Base-by-base conservation (phyloP, 1,140 invertebrate genomes). In the Formica selysi region DNA sequence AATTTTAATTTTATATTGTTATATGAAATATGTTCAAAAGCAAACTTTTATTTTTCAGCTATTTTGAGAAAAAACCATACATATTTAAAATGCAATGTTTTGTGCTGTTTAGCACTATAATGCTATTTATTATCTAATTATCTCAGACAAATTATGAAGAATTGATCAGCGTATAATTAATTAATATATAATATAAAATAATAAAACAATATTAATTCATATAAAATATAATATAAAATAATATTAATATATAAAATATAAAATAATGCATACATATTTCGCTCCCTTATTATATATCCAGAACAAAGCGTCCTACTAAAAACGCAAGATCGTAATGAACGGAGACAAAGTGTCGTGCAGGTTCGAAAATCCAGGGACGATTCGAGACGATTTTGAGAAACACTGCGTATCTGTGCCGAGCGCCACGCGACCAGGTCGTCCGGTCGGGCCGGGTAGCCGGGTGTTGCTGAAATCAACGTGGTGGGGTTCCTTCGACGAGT, bases 391-490 rank as follows among this genome's bases (percentile, higher is more conserved):
- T 91, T 93, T 94, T 94, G 93, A 93, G 93, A 93, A 86, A 92
- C 93, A 94, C 93, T 93, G 92, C 65, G 83, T 93, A 93, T 93
- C 91, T 93, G 93, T 93, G 93, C 91, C 91, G 92, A 91, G 88
- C 87, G 91, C 92, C 92, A 93, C 93, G 93, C 93, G 93, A 93
- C 93, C 94, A 85, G 91, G 91, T 93, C 89, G 93, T 91, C 89
- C 92, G 91, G 91, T 91, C 88, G 86, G 85, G 90, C 92, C 87
- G 90, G 92, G 89, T 92, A 48, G 93, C 93, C 92, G 93, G 93
- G 91, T 93, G 92, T 93, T 93, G 93, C 91, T 94, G 89, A 93
- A 94, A 94, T 92, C 92, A 93, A 92, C 92, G 92, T 93, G 92
- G 92, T 92, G 92, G 93, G 93, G 93, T 91, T 93, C 90, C 92